Evolutionary conservation across 2,797 vertebrate genomes (phyloP).

Genomic region (Amblyopsis hoosieri): DNA sequence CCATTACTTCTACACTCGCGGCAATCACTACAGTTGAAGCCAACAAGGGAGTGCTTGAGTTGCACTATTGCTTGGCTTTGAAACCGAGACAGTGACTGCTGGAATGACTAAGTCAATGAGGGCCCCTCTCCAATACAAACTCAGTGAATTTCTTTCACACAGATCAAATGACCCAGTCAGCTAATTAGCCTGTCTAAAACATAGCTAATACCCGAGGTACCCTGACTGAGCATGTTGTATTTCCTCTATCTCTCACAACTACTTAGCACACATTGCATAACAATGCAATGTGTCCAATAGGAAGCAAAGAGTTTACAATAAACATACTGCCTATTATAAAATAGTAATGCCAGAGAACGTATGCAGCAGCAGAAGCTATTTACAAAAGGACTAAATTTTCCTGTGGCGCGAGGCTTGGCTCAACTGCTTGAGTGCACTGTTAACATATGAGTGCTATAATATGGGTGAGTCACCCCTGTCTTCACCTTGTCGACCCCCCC

Average conservation of each 20-base stretch:
- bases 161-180: too few species aligned
- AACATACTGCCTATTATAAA: conserved; percentile 44
- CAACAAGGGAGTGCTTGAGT: too few species aligned
- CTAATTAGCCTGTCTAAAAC: too few species aligned
- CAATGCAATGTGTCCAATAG: not conserved
- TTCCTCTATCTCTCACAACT: not conserved
- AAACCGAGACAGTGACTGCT: too few species aligned
- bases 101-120: too few species aligned
- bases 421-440: conserved; percentile 43
- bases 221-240: not conserved
- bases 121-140: too few species aligned
- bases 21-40: too few species aligned
- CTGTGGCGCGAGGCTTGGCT: conserved; percentile 16
- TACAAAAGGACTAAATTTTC: conserved; percentile 2
- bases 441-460: conserved; percentile 54
- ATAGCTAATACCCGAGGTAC: too few species aligned
- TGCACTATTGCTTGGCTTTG: too few species aligned
- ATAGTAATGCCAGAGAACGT: not conserved
- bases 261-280: not conserved
- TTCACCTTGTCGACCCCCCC: conserved; percentile 8
- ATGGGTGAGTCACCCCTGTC: conserved; percentile 53
- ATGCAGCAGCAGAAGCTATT: not conserved
- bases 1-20: too few species aligned
- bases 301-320: conserved; percentile 15
- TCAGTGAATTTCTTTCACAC: too few species aligned